Conservation (phyloP, 2,888 invertebrate genomes). For the Sarcophaga rosellei region DNA sequence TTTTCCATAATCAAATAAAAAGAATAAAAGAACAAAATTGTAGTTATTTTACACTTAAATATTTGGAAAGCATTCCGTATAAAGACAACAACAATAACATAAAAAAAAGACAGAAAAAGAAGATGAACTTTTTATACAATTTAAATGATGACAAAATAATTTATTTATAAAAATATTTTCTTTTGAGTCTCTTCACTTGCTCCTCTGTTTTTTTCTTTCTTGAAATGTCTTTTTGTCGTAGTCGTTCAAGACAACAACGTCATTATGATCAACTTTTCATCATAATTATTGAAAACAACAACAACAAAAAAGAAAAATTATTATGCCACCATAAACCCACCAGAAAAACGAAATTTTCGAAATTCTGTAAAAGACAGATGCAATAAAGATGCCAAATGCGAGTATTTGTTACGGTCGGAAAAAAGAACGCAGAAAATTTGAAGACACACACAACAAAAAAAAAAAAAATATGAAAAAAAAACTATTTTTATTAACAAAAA, state of each 20-base stretch:
- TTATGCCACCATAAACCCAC: conserved; percentile 49
- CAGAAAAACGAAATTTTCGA: conserved; percentile 38
- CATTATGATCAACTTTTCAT: not conserved
- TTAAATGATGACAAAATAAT: conserved; percentile 61
- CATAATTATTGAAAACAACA: not conserved
- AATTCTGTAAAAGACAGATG: conserved; percentile 51
- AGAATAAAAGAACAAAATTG: too few species aligned
- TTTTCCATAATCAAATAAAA: too few species aligned
- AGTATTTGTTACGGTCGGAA: conserved; percentile 2
- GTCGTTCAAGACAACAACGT: not conserved
- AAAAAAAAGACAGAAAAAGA: not conserved
- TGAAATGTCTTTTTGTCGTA: not conserved
- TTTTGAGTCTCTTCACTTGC: conserved; percentile 27
- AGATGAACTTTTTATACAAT: conserved; percentile 5
- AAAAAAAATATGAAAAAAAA: not conserved
- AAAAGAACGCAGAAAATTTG: not conserved
- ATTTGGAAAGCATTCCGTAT: too few species aligned
- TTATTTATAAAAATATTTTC: conserved; percentile 59
- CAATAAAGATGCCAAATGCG: conserved; percentile 48
- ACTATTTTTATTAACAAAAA: conserved; percentile 34
- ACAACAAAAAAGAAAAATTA: not conserved
- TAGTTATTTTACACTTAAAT: too few species aligned
- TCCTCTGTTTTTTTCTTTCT: not conserved
- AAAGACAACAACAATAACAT: not conserved
- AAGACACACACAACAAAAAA: not conserved